Conservation (phyloP, 2,888 invertebrate species). For the Entomobrya proxima region DNA sequence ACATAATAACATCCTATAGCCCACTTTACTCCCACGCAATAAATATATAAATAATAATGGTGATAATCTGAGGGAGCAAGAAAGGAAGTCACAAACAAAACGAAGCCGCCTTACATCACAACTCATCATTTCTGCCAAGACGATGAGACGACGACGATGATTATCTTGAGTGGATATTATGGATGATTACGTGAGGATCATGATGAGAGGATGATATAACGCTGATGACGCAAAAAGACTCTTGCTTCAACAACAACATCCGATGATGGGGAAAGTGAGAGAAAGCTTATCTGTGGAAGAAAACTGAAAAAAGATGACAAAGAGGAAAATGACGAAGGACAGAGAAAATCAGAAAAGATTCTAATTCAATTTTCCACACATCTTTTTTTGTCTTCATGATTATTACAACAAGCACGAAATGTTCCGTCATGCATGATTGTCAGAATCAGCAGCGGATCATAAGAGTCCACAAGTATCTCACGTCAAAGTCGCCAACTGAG, state of each 20-base stretch:
- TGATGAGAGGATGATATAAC: neutral
- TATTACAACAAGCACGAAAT: neutral
- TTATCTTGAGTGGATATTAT: neutral
- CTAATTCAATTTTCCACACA: neutral
- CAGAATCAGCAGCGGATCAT: neutral
- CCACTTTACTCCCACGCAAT: neutral
- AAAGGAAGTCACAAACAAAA: neutral
- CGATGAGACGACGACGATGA: neutral
- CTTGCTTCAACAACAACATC: neutral
- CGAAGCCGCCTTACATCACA: neutral
- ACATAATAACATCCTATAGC: neutral
- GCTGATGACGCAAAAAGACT: neutral
- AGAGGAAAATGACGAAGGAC: neutral
- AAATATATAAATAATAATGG: no score
- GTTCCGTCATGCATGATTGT: neutral
- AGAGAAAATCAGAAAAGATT: neutral
- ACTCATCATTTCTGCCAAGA: neutral
- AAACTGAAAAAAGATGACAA: neutral
- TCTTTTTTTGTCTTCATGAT: neutral
- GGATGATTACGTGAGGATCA: neutral
- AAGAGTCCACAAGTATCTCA: neutral
- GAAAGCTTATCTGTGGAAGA: neutral
- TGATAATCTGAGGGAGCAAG: neutral
- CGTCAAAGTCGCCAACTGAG: neutral
- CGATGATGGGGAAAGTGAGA: neutral